Evolutionary conservation across 2,797 vertebrate genomes (phyloP).

Genomic region (Phoeniculus purpureus): DNA sequence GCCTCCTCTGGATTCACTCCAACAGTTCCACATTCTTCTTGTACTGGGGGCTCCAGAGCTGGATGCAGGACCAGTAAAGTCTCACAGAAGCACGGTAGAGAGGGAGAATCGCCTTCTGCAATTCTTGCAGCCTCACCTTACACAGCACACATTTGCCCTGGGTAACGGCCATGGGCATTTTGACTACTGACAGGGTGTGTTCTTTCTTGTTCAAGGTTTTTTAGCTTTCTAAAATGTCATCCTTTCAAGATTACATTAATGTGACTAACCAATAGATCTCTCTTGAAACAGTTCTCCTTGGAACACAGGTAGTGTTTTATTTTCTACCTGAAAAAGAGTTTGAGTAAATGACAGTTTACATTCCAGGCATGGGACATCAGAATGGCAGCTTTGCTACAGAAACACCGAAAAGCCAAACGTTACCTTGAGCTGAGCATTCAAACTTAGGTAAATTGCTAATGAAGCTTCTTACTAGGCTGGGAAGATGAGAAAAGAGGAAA

Average conservation of each 20-base stretch:
- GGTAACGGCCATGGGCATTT: neutral
- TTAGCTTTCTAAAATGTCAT: neutral
- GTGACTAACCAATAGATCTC: neutral
- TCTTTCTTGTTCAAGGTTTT: neutral
- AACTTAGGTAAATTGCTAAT: slow-evolving; percentile 35
- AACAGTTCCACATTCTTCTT: too few species aligned
- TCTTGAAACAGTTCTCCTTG: neutral
- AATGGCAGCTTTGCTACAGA: neutral
- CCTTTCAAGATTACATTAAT: neutral
- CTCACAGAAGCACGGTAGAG: too few species aligned
- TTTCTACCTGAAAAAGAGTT: slow-evolving; percentile 2
- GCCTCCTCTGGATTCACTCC: too few species aligned
- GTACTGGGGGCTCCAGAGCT: too few species aligned
- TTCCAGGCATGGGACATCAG: neutral
- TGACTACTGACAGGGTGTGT: neutral
- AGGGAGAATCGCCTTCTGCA: neutral
- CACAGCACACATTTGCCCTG: neutral
- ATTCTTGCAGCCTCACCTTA: neutral
- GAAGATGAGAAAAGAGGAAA: slow-evolving; percentile 8
- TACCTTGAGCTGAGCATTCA: neutral
- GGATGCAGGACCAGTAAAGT: too few species aligned
- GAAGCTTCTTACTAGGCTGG: neutral
- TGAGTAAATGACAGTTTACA: neutral
- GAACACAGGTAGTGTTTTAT: neutral
- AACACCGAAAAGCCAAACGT: neutral